A percentile compares a stretch with the other conserved stretches of the same genome.
Evolutionary conservation across 1,140 invertebrate genomes (phyloP).

Genomic region (Drosophila watanabei): DNA sequence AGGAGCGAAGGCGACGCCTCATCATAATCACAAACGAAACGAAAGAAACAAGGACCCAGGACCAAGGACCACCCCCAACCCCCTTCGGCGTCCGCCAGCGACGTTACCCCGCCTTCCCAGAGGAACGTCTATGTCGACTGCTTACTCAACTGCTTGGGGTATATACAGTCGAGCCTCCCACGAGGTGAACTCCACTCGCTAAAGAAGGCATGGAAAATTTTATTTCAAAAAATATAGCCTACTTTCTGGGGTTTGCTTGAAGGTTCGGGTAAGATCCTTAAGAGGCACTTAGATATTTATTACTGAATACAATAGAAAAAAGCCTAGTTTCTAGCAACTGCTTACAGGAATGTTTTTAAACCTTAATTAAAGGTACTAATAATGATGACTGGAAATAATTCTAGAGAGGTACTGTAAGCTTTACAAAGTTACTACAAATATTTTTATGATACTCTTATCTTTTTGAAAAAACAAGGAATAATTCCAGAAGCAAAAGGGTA

Average conservation of each 20-base stretch:
- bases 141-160: slow-evolving; percentile 39
- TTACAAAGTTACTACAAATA: not conserved
- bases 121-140: slow-evolving; percentile 34
- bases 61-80: slow-evolving; percentile 14
- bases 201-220: not conserved
- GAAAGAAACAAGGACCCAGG: slow-evolving; percentile 27
- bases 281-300: not conserved
- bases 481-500: not conserved
- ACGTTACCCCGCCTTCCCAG: slow-evolving; percentile 29
- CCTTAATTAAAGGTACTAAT: not conserved
- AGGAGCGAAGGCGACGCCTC: slow-evolving; percentile 57
- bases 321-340: too few species aligned
- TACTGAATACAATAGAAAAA: not conserved
- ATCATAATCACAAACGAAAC: slow-evolving; percentile 74
- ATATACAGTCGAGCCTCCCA: slow-evolving; percentile 22
- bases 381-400: not conserved
- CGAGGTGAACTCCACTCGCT: not conserved
- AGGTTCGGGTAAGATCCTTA: not conserved
- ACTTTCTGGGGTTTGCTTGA: not conserved
- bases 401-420: not conserved
- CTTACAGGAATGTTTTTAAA: not conserved
- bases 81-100: slow-evolving; percentile 8
- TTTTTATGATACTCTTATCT: not conserved
- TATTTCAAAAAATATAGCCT: not conserved
- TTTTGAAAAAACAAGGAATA: not conserved